Evolutionary conservation across 2,888 invertebrate genomes (phyloP), one percentile per base, ranked within the genome.

Genomic region (Leucophenga montana): DNA sequence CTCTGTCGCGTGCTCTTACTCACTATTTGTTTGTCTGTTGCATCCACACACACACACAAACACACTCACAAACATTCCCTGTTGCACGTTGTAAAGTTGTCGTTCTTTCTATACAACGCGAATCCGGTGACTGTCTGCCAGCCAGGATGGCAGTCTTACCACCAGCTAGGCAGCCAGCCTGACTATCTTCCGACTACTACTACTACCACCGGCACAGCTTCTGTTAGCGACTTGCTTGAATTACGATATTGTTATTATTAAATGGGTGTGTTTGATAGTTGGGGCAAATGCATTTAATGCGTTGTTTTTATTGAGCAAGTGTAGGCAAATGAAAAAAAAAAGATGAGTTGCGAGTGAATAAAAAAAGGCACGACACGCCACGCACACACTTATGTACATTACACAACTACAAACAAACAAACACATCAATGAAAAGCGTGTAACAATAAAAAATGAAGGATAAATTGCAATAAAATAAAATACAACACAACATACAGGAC

Each of bases 181-280:
- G 39, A 39, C 39, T 39, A 39, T 39, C 8, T 39, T 39, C 39
- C 8, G 3, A 39, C 39, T 11, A 39, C 39, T 39, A 11, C 39
- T 39, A 27, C 27, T 27, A 66, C 67, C 64, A 72, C 72, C 70
- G 57, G 54, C 67, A n/a, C n/a, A 39, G 79, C 46, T 59, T 67
- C 68, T 82, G 82, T 73, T 79, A 79, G 78, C 69, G 82, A 83
- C 80, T 83, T 82, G 81, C 79, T 83, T 83, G 83, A 85, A 85
- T 85, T 85, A 84, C 85, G 85, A 85, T 83, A 82, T 83, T 83
- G 82, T 81, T 81, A 79, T 83, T 84, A 85, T 80, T 81, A 85
- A 85, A 85, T 84, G 84, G 85, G 84, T 85, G 82, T 64, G 62
- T 62, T 62, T 62, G 46, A 62, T 59, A 67, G 57, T 27, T 66